A percentile compares a stretch with the other conserved stretches of the same genome.
Conservation (phyloP, 2,888 invertebrate genomes). For the Tineola bisselliella region DNA sequence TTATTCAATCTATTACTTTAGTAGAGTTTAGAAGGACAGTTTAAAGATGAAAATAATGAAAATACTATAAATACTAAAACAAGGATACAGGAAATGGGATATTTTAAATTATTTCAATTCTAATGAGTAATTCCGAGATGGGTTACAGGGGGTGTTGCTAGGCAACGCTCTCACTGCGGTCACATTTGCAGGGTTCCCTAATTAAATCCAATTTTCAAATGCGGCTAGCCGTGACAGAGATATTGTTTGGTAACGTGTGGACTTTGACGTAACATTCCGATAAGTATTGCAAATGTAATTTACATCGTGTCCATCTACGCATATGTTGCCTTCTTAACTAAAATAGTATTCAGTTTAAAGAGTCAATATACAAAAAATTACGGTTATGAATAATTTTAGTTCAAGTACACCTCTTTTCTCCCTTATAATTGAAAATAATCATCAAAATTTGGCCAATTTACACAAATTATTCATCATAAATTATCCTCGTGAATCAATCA, state of each 20-base stretch:
- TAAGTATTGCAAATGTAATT: neutral
- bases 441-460: too few species aligned
- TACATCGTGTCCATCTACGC: neutral
- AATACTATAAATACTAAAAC: too few species aligned
- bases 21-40: too few species aligned
- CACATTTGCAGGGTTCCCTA: conserved; percentile 25
- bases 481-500: too few species aligned
- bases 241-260: conserved; percentile 21
- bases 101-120: neutral
- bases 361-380: too few species aligned
- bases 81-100: neutral
- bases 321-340: neutral
- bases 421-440: too few species aligned
- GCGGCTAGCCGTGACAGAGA: conserved; percentile 40
- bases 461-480: too few species aligned
- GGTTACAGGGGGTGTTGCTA: neutral
- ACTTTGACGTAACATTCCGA: neutral
- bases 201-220: conserved; percentile 52
- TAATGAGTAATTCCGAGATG: neutral
- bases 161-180: conserved; percentile 11
- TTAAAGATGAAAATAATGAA: too few species aligned
- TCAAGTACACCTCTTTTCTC: too few species aligned
- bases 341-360: too few species aligned
- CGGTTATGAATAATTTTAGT: too few species aligned
- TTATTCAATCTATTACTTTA: too few species aligned